These are phyloP conservation scores for Austrofundulus limnaeus DNA, from an alignment of 2,113 vertebrate species.

Conservation along the genomic window DNA sequence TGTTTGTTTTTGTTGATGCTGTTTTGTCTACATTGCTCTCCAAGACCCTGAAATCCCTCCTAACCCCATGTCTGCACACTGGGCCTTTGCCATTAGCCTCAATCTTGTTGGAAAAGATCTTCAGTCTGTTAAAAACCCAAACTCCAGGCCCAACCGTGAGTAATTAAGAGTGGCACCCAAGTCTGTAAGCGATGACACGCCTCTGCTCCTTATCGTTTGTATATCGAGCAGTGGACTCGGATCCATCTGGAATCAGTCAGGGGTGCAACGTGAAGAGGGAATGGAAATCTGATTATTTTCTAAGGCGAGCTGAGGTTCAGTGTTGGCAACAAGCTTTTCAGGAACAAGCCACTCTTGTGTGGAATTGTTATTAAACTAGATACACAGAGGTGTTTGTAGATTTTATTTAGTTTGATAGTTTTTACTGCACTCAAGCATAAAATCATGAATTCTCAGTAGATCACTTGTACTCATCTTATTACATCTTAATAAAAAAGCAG, in stretches of 20 bases:
- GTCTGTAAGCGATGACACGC: constrained; percentile 48
- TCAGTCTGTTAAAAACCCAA: constrained; percentile 26
- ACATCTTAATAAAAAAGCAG: no score
- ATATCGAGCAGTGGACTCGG: constrained; percentile 41
- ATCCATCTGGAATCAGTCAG: constrained; percentile 73
- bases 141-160: constrained; percentile 33
- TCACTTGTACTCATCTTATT: no score
- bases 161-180: constrained; percentile 51
- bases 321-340: constrained; percentile 44
- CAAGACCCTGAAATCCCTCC: not conserved
- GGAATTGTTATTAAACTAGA: constrained; percentile 20
- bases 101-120: constrained; percentile 8
- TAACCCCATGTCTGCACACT: no score
- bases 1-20: no score
- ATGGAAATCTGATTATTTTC: constrained; percentile 73
- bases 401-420: not conserved
- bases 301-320: constrained; percentile 63
- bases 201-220: constrained; percentile 53
- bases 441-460: no score
- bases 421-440: no score
- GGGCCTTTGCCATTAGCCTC: constrained; percentile 2
- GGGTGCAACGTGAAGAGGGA: constrained; percentile 45
- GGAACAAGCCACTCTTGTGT: constrained; percentile 20
- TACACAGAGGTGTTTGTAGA: constrained; percentile 25
- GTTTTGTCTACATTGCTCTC: no score